phyloP scores from a whole-genome alignment of 2,888 invertebrate species.

The Spilosoma lubricipeda region DNA sequence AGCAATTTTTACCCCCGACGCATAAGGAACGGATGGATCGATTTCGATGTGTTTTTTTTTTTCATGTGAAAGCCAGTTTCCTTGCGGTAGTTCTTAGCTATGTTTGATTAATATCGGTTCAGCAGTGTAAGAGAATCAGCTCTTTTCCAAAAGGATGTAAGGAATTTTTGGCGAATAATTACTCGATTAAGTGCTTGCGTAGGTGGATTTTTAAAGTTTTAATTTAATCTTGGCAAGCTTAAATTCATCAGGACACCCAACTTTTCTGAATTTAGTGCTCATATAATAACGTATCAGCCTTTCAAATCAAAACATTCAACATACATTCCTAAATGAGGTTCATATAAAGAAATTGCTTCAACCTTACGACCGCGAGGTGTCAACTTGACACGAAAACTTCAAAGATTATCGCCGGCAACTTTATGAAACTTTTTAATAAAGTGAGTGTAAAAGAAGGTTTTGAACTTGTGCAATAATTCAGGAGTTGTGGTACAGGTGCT shows the following conservation, averaged over 20 bases:
- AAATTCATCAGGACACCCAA: background rate
- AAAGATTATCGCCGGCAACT: constrained; percentile 50
- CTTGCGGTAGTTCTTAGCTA: too few species aligned
- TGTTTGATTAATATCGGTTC: too few species aligned
- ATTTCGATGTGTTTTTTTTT: too few species aligned
- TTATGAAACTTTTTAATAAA: constrained; percentile 59
- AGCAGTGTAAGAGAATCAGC: too few species aligned
- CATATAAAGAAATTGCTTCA: constrained; percentile 7
- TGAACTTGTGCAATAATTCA: constrained; percentile 57
- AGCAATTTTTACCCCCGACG: background rate
- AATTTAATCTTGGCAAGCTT: background rate
- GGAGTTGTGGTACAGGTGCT: constrained; percentile 58
- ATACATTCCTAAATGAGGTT: constrained; percentile 23
- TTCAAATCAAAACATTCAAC: background rate
- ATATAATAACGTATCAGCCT: background rate
- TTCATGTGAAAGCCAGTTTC: too few species aligned
- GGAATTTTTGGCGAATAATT: too few species aligned
- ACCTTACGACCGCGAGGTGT: constrained; percentile 23
- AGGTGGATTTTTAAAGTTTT: too few species aligned
- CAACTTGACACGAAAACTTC: constrained; percentile 42
- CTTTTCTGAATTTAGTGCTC: background rate
- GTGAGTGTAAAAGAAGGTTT: constrained; percentile 56
- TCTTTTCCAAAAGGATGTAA: too few species aligned
- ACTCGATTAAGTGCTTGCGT: too few species aligned
- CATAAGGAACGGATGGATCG: too few species aligned